A percentile compares a stretch with the other conserved stretches of the same genome.
Conservation (phyloP, 2,113 vertebrate species). For the Sander lucioperca region DNA sequence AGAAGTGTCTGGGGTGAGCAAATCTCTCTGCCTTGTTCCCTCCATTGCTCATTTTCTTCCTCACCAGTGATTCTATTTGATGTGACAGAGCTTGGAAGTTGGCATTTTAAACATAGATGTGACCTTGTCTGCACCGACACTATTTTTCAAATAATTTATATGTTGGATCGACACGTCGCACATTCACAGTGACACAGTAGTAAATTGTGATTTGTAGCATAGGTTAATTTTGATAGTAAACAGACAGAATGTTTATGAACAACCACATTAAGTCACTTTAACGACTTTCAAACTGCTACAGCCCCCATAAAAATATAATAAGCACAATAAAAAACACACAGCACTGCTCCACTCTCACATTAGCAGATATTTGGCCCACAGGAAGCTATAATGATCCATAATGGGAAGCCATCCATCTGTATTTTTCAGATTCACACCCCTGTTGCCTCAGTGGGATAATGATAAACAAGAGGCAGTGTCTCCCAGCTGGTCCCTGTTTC, state of each 20-base stretch:
- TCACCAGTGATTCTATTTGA: conserved; percentile 28
- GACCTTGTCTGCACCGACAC: background rate
- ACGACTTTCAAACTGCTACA: conserved; percentile 13
- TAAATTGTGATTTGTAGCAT: conserved; percentile 5
- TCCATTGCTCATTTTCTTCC: conserved; percentile 38
- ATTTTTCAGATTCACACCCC: conserved; percentile 50
- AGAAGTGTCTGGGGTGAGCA: conserved; percentile 34
- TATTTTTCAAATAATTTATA: background rate
- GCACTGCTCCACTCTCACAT: conserved; percentile 17
- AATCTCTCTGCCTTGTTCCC: conserved; percentile 22
- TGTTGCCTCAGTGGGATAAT: conserved; percentile 35
- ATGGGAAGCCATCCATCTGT: conserved; percentile 58
- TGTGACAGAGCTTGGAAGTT: conserved; percentile 39
- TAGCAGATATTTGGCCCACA: conserved; percentile 27
- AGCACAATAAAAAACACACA: conserved; percentile 10
- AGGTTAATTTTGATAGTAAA: conserved; percentile 29
- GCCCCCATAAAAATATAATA: conserved; percentile 9
- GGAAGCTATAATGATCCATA: conserved; percentile 44
- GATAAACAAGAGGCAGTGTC: conserved; percentile 34
- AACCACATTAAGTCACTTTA: conserved; percentile 23
- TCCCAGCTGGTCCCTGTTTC: conserved; percentile 43
- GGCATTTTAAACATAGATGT: conserved; percentile 31
- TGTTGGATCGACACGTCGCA: background rate
- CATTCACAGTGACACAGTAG: background rate
- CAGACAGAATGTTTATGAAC: conserved; percentile 25